Conservation (phyloP, 2,888 invertebrate species). For the Germaria angustata region DNA sequence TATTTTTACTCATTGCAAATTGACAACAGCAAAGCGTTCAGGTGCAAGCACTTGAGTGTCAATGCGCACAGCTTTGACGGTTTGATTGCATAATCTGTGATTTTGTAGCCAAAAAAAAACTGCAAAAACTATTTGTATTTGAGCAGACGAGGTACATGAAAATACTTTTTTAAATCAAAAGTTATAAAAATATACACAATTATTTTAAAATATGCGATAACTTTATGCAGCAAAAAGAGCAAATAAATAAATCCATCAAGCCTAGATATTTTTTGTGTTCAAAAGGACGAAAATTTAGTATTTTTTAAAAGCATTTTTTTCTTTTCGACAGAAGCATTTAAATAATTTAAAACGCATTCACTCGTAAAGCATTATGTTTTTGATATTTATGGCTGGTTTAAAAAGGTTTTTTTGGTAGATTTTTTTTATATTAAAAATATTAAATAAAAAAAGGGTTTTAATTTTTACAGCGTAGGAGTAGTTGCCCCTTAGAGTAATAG, state of each 20-base stretch:
- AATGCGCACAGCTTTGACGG: constrained; percentile 7
- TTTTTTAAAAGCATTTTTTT: background rate
- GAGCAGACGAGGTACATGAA: background rate
- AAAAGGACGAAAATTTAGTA: background rate
- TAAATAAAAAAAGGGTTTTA: too few species aligned
- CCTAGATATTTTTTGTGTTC: background rate
- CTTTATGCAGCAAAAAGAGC: background rate
- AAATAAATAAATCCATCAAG: background rate
- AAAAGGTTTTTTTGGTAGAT: too few species aligned
- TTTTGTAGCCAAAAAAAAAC: background rate
- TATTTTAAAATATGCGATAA: constrained; percentile 34
- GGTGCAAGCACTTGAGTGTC: constrained; percentile 32
- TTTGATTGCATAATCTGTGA: background rate
- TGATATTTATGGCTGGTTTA: background rate
- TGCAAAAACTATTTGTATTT: background rate
- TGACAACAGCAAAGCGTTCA: constrained; percentile 26
- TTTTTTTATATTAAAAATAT: too few species aligned
- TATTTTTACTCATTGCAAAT: background rate
- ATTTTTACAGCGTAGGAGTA: too few species aligned
- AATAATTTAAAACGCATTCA: constrained; percentile 16
- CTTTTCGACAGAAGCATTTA: background rate
- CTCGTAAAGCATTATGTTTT: background rate
- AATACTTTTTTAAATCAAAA: constrained; percentile 1
- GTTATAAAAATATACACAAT: background rate
- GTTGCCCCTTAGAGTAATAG: too few species aligned